Evolutionary conservation across 2,888 invertebrate genomes (phyloP), one percentile per base, ranked within the genome.

Genomic region (Mythimna lalbum): DNA sequence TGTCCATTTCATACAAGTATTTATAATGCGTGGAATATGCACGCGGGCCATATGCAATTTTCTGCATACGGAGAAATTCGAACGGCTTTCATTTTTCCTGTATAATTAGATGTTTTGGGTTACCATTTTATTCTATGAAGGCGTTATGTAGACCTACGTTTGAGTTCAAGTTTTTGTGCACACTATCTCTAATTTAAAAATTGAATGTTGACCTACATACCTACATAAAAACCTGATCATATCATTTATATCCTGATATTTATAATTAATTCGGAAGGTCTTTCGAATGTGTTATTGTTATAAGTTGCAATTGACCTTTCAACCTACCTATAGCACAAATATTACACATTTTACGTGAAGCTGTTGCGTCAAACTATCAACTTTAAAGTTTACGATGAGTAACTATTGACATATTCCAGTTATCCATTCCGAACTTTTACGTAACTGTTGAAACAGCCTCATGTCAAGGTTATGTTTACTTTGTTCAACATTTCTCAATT

Each of bases 381-480:
- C 59, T 57, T 21, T 31, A 52, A 52, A 52, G 49, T 64, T 66
- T 39, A 63, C 50, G 70, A 70, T 64, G 68, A 60, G 55, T 66
- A 61, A 74, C 65, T 72, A 73, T 66, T 69, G 77, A 75, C 73
- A 69, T 59, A 63, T 67, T 73, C 65, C 55, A 78, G 69, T 83
- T 72, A 60, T 60, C 71, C 43, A 69, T 62, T 71, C 49, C 59
- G 36, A 81, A 63, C 56, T 59, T 76, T 83, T 83, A 85, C 81
- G 70, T 80, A 78, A 85, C 67, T 64, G 21, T 69, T 59, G 69
- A 72, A 63, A 79, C 67, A 74, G 57, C 59, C 56, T 75, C 43
- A 62, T 80, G 85, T 85, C 83, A 85, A 83, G 83, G 83, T 83
- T 69, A 67, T 78, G 68, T 82, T 78, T 78, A 73, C 57, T 56